Percentiles rank a stretch among this genome's conserved stretches.
phyloP scores from a whole-genome alignment of 2,888 invertebrate species.

The Aplocera efformata region DNA sequence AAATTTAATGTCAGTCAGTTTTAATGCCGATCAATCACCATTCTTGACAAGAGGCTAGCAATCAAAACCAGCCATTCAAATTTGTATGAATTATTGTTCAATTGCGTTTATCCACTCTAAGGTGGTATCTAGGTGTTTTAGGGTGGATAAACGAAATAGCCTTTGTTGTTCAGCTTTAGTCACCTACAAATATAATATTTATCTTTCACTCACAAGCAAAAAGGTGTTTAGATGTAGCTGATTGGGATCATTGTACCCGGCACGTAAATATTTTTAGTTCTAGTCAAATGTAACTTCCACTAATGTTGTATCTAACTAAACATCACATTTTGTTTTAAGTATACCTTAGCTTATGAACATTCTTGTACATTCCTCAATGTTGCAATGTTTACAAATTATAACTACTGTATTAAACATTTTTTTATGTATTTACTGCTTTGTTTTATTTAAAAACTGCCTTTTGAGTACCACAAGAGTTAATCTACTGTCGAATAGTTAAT shows the following conservation, averaged over 20 bases:
- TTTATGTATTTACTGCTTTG: constrained; percentile 24
- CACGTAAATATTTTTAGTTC: constrained; percentile 48
- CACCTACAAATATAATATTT: neutral
- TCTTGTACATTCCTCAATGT: constrained; percentile 59
- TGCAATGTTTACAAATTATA: constrained; percentile 50
- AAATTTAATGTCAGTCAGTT: too few relatives aligned
- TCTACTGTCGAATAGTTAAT: too few relatives aligned
- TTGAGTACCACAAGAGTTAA: too few relatives aligned
- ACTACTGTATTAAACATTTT: constrained; percentile 27
- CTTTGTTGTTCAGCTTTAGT: neutral
- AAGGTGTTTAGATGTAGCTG: neutral
- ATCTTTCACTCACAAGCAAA: constrained; percentile 1
- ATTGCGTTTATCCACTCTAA: too few relatives aligned
- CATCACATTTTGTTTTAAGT: constrained; percentile 54
- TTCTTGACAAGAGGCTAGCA: too few relatives aligned
- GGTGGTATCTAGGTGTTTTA: too few relatives aligned
- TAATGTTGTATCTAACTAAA: constrained; percentile 34
- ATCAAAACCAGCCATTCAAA: too few relatives aligned
- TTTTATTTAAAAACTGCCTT: constrained; percentile 20
- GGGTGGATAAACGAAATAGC: too few relatives aligned
- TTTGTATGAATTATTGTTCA: too few relatives aligned
- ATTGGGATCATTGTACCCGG: constrained; percentile 1
- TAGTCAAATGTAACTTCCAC: constrained; percentile 69
- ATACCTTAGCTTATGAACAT: constrained; percentile 20
- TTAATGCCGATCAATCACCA: too few relatives aligned